Evolutionary conservation across 2,888 invertebrate species (phyloP), one percentile per base, ranked within the genome.

Genomic region (Noctua janthe): DNA sequence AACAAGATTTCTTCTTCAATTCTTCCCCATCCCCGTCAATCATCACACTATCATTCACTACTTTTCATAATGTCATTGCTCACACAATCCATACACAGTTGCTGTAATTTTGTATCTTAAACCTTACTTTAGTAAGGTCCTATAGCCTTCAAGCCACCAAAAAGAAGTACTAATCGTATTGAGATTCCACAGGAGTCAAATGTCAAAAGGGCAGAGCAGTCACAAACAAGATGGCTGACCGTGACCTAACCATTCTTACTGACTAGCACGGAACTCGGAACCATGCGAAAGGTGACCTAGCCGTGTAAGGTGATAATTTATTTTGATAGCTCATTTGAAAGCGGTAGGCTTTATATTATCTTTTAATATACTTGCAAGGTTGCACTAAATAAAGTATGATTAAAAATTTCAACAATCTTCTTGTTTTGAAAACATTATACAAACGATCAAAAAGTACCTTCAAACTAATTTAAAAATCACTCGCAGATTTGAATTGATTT

Each of bases 241-340:
- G n/a, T 81, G 83, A 76, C 83, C 86, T 81, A 66, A 85, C 67
- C 47, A 43, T 59, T 75, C 13, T 51, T 71, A 82, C 77, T 82
- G 76, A 77, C 74, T 66, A 62, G 82, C 6, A 43, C 73, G 82
- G 74, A 82, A 84, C 82, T 77, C 77, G 82, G 74, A 77, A 84
- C 82, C 51, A 23, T 43, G 5, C 23, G 39, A 82, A 84, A 86
- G 82, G 82, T 77, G 70, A 1, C 35, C 35, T 70, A 66, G 15
- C 62, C 71, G 67, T 17, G 72, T 76, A 85, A 76, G 75, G 70
- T 70, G 39, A 64, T 64, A 13, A 85, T 80, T 76, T 71, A 51
- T 74, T 54, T 71, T 76, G 64, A 83, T 66, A 71, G 76, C 20
- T 59, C 64, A 62, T 85, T 85, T 54, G 7, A 51, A 67, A n/a